A percentile compares a stretch with the other conserved stretches of the same genome.
Evolutionary conservation across 2,797 vertebrate species (phyloP).

Genomic region (Hippoglossus hippoglossus): DNA sequence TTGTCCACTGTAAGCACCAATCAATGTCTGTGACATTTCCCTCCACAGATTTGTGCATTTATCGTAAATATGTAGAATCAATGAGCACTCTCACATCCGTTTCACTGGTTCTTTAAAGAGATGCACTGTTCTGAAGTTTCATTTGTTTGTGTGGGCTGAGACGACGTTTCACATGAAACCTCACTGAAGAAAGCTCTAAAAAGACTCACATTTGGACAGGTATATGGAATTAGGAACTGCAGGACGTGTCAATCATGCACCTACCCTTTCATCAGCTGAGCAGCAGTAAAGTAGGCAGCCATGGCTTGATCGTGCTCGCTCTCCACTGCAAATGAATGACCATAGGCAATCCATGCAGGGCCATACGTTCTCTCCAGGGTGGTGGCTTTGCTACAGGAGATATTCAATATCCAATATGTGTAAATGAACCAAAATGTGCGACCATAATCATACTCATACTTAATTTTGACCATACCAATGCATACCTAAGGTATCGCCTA

Average conservation of each 20-base stretch:
- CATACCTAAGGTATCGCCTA: constrained; percentile 95
- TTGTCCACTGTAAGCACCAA: no score
- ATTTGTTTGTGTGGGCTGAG: no score
- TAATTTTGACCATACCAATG: background rate
- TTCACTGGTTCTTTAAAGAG: no score
- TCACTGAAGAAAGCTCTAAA: no score
- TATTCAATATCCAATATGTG: background rate
- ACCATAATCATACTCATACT: background rate
- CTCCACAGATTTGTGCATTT: no score
- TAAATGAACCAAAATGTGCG: background rate
- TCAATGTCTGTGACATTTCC: no score
- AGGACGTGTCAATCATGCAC: constrained; percentile 17
- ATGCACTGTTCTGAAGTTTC: no score
- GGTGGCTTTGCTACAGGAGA: constrained; percentile 92
- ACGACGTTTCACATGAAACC: no score
- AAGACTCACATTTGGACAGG: no score
- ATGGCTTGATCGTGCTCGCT: constrained; percentile 99
- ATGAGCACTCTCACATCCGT: no score
- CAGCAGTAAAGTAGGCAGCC: constrained; percentile 98
- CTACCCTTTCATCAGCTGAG: constrained; percentile 99
- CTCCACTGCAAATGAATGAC: constrained; percentile 98
- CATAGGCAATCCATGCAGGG: constrained; percentile 98
- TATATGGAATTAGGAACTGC: no score
- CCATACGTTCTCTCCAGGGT: constrained; percentile 96
- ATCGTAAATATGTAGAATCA: no score